Evolutionary conservation across 2,888 invertebrate species (phyloP).

Genomic region (Cryptophagus acutangulus): DNA sequence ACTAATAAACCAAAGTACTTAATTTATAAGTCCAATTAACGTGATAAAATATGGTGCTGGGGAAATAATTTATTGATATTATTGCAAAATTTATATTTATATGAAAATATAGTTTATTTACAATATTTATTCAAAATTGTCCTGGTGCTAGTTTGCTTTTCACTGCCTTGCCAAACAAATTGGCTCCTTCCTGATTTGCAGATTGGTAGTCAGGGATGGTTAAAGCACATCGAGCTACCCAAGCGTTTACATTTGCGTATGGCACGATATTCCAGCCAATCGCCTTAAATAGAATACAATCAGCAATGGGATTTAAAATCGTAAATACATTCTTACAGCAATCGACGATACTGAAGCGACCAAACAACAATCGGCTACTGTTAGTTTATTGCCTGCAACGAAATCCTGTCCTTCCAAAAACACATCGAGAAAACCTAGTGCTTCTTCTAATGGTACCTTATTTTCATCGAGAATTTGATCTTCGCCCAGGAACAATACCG

Average conservation of each 20-base stretch:
- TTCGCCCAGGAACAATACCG: conserved; percentile 56
- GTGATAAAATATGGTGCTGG: too few species aligned
- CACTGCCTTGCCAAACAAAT: conserved; percentile 55
- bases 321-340: conserved; percentile 48
- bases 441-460: conserved; percentile 54
- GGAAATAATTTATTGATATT: too few species aligned
- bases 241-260: conserved; percentile 56
- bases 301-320: too few species aligned
- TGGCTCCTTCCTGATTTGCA: conserved; percentile 56
- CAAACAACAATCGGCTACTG: conserved; percentile 61
- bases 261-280: conserved; percentile 55
- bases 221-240: conserved; percentile 55
- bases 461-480: conserved; percentile 53
- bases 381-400: conserved; percentile 57
- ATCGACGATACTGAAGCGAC: conserved; percentile 55
- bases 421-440: conserved; percentile 56
- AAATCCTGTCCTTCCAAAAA: conserved; percentile 57
- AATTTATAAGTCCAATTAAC: too few species aligned
- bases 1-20: conserved; percentile 24
- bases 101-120: too few species aligned
- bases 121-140: conserved; percentile 27
- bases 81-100: too few species aligned
- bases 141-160: conserved; percentile 51
- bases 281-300: conserved; percentile 50
- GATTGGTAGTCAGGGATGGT: conserved; percentile 56